A percentile compares a stretch with the other conserved stretches of the same genome.
Conservation (phyloP, 2,888 invertebrate species). For the Epinotia bilunana region DNA sequence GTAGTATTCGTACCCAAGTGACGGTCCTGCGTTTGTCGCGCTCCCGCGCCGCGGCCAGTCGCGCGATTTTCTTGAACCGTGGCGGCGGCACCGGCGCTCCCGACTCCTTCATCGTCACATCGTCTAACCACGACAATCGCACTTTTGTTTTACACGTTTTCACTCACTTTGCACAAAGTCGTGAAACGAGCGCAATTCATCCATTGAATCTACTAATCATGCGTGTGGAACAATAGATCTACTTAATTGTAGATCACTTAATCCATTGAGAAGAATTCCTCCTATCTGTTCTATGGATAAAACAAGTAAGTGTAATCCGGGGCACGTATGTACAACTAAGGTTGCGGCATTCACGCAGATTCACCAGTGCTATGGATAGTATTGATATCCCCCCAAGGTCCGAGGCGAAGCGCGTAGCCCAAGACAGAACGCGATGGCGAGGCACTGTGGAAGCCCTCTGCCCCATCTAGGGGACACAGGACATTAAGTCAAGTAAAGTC, state of each 20-base stretch:
- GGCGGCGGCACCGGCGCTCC: constrained; percentile 76
- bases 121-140: constrained; percentile 41
- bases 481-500: too few species aligned
- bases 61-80: constrained; percentile 76
- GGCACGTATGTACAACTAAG: too few species aligned
- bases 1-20: constrained; percentile 66
- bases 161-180: constrained; percentile 72
- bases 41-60: constrained; percentile 67
- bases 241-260: background rate
- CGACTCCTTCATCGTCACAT: constrained; percentile 53
- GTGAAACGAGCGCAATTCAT: constrained; percentile 59
- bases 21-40: constrained; percentile 71
- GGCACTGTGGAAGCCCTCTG: too few species aligned
- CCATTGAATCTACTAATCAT: constrained; percentile 26
- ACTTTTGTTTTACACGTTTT: constrained; percentile 61
- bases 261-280: background rate
- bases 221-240: background rate
- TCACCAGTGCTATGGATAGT: too few species aligned
- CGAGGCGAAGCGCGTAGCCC: too few species aligned
- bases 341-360: too few species aligned
- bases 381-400: too few species aligned
- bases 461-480: too few species aligned
- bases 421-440: too few species aligned
- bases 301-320: too few species aligned
- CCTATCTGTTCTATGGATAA: background rate